Conservation (phyloP, 64 coral and sea anemone species). For the Dendronephthya gigantea region DNA sequence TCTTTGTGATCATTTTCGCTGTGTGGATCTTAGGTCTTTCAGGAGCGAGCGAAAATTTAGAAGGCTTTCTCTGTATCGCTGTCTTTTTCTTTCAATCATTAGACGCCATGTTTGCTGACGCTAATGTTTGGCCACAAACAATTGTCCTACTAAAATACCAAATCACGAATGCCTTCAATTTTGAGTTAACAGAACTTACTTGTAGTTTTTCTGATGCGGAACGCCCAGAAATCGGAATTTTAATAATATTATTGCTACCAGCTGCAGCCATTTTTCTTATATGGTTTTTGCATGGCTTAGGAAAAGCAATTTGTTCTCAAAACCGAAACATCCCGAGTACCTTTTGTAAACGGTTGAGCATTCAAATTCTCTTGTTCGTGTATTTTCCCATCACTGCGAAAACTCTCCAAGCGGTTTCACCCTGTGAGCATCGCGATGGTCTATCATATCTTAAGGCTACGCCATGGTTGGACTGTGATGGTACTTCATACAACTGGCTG, state of each 20-base stretch:
- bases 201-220: neutral
- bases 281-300: neutral
- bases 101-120: neutral
- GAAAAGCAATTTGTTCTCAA: neutral
- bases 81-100: neutral
- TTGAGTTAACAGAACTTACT: neutral
- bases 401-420: neutral
- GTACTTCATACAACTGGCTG: neutral
- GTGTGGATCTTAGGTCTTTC: constrained; percentile 1
- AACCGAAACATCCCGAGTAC: neutral
- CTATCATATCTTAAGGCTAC: neutral
- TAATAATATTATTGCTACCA: neutral
- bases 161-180: neutral
- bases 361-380: neutral
- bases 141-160: neutral
- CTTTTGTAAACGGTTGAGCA: neutral
- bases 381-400: neutral
- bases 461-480: neutral
- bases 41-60: neutral
- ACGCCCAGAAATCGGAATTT: neutral
- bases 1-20: neutral
- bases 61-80: neutral
- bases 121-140: neutral
- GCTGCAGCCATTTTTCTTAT: neutral
- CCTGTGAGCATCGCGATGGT: neutral